Conservation (phyloP, 2,888 invertebrate genomes). For the Thecocarcelia acutangulata region DNA sequence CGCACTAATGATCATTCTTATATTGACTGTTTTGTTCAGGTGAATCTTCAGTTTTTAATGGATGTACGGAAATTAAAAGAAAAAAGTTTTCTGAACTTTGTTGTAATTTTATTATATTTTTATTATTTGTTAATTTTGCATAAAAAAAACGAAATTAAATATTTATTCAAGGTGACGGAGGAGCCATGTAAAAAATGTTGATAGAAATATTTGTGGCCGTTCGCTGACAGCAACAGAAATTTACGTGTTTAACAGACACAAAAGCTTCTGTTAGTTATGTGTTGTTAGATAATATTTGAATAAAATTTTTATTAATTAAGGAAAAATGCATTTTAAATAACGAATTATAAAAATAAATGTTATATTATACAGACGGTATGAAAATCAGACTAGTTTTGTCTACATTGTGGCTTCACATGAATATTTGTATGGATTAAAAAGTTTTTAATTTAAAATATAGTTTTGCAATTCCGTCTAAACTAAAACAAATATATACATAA, state of each 20-base stretch:
- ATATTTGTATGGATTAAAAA: constrained; percentile 3
- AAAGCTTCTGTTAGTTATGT: constrained; percentile 3
- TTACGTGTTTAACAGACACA: background rate
- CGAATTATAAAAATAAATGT: constrained; percentile 19
- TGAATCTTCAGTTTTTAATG: background rate
- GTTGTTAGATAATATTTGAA: constrained; percentile 54
- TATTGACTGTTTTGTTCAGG: too few species aligned
- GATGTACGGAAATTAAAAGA: background rate
- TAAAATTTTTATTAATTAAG: constrained; percentile 1
- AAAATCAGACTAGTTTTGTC: constrained; percentile 39
- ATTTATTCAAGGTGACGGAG: constrained; percentile 59
- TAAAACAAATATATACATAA: background rate
- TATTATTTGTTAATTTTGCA: constrained; percentile 37
- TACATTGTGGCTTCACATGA: constrained; percentile 2
- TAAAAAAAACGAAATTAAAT: constrained; percentile 41
- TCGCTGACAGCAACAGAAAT: constrained; percentile 5
- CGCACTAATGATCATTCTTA: too few species aligned
- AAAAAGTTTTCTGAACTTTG: background rate
- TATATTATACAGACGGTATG: constrained; percentile 38
- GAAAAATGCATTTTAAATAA: constrained; percentile 37
- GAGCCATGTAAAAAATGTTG: constrained; percentile 8
- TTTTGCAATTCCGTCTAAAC: constrained; percentile 37
- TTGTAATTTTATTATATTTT: constrained; percentile 34
- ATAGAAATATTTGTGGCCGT: background rate
- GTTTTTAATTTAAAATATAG: constrained; percentile 21